Conservation (phyloP, 2,113 vertebrate species). For the Rhea americana region DNA sequence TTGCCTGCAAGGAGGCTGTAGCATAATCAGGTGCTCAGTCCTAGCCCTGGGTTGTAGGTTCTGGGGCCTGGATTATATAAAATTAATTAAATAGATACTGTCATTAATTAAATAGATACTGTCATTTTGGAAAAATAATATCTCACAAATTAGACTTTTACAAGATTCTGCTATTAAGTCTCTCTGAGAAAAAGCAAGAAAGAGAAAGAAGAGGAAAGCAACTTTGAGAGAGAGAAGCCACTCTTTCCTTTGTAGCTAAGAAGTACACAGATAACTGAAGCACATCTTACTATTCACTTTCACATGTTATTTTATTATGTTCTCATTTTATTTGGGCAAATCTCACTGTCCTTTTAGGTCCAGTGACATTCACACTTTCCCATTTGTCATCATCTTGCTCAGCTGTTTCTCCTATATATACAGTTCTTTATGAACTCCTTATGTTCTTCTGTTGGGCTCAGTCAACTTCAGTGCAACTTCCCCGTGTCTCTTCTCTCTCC, state of each 20-base stretch:
- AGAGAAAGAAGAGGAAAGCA: background rate
- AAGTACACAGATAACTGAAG: background rate
- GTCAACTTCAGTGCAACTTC: background rate
- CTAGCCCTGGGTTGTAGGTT: background rate
- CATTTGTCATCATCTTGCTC: background rate
- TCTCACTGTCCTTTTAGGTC: background rate
- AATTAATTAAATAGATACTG: background rate
- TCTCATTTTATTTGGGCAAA: background rate
- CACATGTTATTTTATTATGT: background rate
- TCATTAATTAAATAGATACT: background rate
- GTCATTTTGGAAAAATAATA: accelerated
- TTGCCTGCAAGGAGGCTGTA: background rate
- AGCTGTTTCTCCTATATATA: background rate
- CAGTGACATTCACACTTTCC: accelerated
- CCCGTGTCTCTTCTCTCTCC: background rate
- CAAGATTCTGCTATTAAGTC: background rate
- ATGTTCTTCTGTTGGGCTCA: background rate
- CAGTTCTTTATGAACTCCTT: accelerated
- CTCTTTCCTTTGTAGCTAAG: background rate
- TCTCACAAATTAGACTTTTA: background rate
- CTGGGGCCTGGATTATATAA: background rate
- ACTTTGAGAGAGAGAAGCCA: background rate
- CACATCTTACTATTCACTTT: background rate
- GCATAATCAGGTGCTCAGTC: background rate
- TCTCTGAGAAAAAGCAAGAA: background rate